A percentile compares a stretch with the other conserved stretches of the same genome.
Evolutionary conservation across 2,113 vertebrate species (phyloP).

Genomic region (Campylorhamphus procurvoides): DNA sequence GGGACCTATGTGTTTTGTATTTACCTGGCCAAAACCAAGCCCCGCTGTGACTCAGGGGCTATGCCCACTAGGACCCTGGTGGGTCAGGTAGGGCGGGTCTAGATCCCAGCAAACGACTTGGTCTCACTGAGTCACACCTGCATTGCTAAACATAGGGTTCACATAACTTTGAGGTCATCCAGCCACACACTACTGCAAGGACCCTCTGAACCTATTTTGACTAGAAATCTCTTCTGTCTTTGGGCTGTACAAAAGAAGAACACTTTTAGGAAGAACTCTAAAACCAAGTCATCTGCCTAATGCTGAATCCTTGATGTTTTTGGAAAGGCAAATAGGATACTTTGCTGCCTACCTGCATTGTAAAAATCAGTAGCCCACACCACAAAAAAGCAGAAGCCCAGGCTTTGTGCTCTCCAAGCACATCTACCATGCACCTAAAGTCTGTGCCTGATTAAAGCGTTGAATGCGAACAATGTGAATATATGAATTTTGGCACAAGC

Average conservation of each 20-base stretch:
- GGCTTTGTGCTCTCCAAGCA: background rate
- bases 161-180: background rate
- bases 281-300: background rate
- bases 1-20: background rate
- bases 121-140: background rate
- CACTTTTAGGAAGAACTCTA: background rate
- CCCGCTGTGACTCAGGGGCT: background rate
- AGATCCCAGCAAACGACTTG: background rate
- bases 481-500: background rate
- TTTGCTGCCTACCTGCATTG: fast-evolving
- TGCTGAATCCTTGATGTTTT: background rate
- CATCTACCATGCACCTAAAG: background rate
- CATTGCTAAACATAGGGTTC: background rate
- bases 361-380: background rate
- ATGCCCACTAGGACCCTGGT: background rate
- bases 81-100: background rate
- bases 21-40: background rate
- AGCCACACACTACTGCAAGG: background rate
- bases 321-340: background rate
- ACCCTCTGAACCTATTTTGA: background rate
- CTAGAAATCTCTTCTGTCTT: background rate
- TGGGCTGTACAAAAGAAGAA: background rate
- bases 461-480: background rate
- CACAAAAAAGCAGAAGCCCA: background rate
- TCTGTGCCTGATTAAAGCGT: background rate